phyloP scores from a whole-genome alignment of 2,797 vertebrate genomes.

The Enteromius unitaeniatus region DNA sequence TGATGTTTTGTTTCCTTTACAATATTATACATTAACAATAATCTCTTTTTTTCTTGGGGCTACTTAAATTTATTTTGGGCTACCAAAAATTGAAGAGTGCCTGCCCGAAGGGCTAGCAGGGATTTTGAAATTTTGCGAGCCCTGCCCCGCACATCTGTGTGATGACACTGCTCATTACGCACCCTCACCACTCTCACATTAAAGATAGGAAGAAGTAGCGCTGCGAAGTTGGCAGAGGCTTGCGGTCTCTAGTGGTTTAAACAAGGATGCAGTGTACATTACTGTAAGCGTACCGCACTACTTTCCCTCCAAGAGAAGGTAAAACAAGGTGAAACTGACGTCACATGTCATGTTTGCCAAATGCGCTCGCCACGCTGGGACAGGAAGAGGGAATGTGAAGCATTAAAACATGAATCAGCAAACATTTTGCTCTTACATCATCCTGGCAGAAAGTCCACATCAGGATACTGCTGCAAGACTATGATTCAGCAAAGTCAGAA shows the following conservation, averaged over 20 bases:
- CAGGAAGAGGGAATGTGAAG: conserved; percentile 13
- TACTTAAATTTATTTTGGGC: too few relatives aligned
- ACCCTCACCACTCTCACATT: background rate
- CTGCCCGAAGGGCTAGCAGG: too few relatives aligned
- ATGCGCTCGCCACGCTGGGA: conserved; percentile 5
- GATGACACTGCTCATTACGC: background rate
- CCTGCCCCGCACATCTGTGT: background rate
- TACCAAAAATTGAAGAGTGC: too few relatives aligned
- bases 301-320: background rate
- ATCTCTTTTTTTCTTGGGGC: too few relatives aligned
- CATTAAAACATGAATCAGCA: conserved; percentile 36
- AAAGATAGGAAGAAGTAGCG: background rate
- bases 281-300: background rate
- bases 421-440: conserved; percentile 43
- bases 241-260: background rate
- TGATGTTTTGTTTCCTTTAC: too few relatives aligned
- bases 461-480: conserved; percentile 10
- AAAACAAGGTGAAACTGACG: conserved; percentile 20
- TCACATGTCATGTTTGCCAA: background rate
- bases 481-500: conserved; percentile 49
- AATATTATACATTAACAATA: too few relatives aligned
- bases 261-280: background rate
- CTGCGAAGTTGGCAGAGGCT: background rate
- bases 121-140: too few relatives aligned
- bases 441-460: conserved; percentile 14